Evolutionary conservation across 2,797 vertebrate genomes (phyloP).

Genomic region (Ctenosaura bakeri): DNA sequence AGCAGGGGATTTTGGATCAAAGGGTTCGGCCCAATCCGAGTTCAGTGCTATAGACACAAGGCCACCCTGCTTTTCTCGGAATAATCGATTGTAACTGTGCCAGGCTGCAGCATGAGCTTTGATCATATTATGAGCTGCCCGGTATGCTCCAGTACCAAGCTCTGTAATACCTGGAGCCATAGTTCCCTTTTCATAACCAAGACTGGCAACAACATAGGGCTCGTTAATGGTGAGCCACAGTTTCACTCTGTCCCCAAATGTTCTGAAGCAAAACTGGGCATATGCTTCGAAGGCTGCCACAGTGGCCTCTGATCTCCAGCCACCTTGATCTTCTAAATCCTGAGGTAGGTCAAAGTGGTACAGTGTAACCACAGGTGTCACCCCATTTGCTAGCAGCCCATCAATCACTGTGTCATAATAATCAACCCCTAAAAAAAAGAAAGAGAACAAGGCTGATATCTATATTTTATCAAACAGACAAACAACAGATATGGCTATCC

Average conservation of each 20-base stretch:
- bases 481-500: neutral
- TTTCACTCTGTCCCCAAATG: constrained; percentile 85
- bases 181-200: constrained; percentile 78
- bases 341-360: constrained; percentile 88
- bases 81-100: constrained; percentile 83
- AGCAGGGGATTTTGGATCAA: constrained; percentile 66
- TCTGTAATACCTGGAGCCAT: constrained; percentile 81
- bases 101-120: constrained; percentile 84
- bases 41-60: constrained; percentile 82
- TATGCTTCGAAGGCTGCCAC: constrained; percentile 81
- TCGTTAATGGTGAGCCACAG: constrained; percentile 89
- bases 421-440: constrained; percentile 77
- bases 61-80: constrained; percentile 79
- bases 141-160: constrained; percentile 79
- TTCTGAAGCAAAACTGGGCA: constrained; percentile 85
- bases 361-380: constrained; percentile 84
- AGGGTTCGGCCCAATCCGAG: constrained; percentile 83
- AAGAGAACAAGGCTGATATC: constrained; percentile 31
- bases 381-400: constrained; percentile 78
- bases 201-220: constrained; percentile 77
- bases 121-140: constrained; percentile 84
- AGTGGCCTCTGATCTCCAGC: constrained; percentile 80
- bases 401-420: constrained; percentile 89
- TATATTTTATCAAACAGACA: constrained; percentile 39
- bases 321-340: constrained; percentile 83